phyloP scores from a whole-genome alignment of 2,888 invertebrate genomes.

The Amphipoea lucens region DNA sequence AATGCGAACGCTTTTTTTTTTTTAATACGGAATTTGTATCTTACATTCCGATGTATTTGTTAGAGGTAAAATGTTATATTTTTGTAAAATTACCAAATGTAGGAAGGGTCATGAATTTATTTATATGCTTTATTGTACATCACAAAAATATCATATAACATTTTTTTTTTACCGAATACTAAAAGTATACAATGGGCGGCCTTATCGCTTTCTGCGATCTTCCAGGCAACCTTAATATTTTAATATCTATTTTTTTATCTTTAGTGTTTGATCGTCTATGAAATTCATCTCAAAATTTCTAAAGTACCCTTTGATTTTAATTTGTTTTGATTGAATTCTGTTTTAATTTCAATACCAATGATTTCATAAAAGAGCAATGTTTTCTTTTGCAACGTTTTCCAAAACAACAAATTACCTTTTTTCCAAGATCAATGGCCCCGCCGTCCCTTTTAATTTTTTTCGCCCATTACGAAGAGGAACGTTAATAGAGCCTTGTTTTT shows the following conservation, averaged over 20 bases:
- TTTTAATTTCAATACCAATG: not conserved
- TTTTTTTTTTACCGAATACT: no score
- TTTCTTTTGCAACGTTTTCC: not conserved
- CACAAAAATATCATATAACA: no score
- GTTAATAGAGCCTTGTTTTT: slow-evolving; percentile 55
- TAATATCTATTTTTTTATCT: no score
- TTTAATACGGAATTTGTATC: no score
- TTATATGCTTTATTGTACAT: no score
- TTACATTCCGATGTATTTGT: no score
- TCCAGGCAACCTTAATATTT: no score
- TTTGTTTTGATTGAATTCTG: not conserved
- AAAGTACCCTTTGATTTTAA: not conserved
- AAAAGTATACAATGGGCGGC: no score
- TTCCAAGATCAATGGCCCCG: slow-evolving; percentile 27
- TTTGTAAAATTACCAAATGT: no score
- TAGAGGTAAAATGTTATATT: not conserved
- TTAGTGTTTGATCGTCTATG: not conserved
- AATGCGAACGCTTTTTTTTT: no score
- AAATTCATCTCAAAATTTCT: not conserved
- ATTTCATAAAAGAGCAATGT: slow-evolving; percentile 7
- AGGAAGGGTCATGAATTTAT: no score
- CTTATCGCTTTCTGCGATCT: no score
- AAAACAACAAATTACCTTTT: slow-evolving; percentile 1
- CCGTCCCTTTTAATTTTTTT: slow-evolving; percentile 54
- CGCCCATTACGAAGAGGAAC: slow-evolving; percentile 45